Percentiles rank a stretch among this genome's conserved stretches.
These are phyloP conservation scores for Vanessa cardui DNA, from an alignment of 2,888 invertebrate species.

Conservation along the genomic window DNA sequence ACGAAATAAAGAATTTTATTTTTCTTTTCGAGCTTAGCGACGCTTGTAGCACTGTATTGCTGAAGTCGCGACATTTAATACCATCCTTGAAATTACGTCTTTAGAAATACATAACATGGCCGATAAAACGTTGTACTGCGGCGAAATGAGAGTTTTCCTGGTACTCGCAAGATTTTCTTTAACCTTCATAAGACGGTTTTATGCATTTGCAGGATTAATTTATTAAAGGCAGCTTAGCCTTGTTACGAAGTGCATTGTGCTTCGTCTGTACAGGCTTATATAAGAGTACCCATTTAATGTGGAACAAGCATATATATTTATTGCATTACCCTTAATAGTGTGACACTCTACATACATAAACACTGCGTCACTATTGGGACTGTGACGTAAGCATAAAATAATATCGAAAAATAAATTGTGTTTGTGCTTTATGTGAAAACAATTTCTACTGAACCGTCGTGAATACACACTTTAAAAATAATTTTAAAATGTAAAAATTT, in stretches of 20 bases:
- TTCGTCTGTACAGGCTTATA: too few species aligned
- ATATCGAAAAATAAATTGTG: conserved; percentile 25
- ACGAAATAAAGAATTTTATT: not conserved
- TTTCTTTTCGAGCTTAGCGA: not conserved
- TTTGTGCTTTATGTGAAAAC: conserved; percentile 20
- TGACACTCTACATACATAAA: too few species aligned
- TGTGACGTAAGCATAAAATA: not conserved
- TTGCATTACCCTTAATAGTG: too few species aligned
- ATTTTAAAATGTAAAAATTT: conserved; percentile 38
- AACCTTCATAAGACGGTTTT: not conserved
- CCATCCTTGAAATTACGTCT: conserved; percentile 46
- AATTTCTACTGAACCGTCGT: conserved; percentile 30
- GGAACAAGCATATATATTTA: too few species aligned
- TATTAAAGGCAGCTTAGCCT: too few species aligned
- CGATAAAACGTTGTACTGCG: conserved; percentile 44
- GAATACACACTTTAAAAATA: conserved; percentile 39
- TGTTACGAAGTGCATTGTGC: too few species aligned
- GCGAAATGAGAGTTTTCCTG: conserved; percentile 43
- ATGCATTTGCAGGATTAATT: not conserved
- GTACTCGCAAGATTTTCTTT: conserved; percentile 19
- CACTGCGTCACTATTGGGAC: too few species aligned
- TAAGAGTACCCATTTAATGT: too few species aligned
- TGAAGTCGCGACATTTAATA: conserved; percentile 40
- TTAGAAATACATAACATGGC: conserved; percentile 45
- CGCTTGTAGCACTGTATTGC: not conserved